Base-by-base conservation (phyloP, 92 coral and sea anemone genomes). In the Nematostella vectensis region DNA sequence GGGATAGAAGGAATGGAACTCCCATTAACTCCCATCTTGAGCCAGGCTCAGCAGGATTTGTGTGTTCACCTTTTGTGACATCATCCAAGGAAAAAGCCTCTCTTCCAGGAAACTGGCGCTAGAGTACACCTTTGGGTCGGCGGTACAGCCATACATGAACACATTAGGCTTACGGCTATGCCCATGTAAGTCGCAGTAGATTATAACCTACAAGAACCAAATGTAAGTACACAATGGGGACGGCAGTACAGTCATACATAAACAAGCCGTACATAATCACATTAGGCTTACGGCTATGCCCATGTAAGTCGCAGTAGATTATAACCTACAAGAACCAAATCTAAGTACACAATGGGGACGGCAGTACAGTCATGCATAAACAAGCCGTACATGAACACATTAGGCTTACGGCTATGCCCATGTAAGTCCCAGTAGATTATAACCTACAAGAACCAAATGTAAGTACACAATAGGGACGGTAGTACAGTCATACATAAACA, bases 401-500 rank as follows among this genome's bases (percentile, higher is more conserved):
- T 93, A 3, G 99, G 99, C 47, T 93, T 93, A 2, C 99, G 88
- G 24, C 99, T 93, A 61, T 93, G 99, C 13, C 99, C 99, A 53
- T 93, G 99, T 0, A 93, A 67, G 62, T 93, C 99, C 47, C 99
- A 93, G 67, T 93, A 93, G n/a, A 93, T 87, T 51, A 88, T 88
- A 48, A 93, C 89, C 96, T 89, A 40, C 2, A 29, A 48, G 25
- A 12, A 29, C 44, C 21, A 20, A 27, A 22, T 11, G n/a, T n/a
- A n/a, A 82, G 25, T 55, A 71, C 77, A 83, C 70, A 15, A 68
- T 70, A 31, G 70, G 83, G 27, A 86, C 96, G 11, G 91, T 82
- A 13, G 99, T 93, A 71, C 99, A 93, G 4, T 96, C 99, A 54
- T 93, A 93, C 99, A 93, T 93, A 59, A 93, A 93, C n/a, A n/a